Base-by-base conservation (phyloP, 2,797 vertebrate species). In the Coracias cyanogaster region DNA sequence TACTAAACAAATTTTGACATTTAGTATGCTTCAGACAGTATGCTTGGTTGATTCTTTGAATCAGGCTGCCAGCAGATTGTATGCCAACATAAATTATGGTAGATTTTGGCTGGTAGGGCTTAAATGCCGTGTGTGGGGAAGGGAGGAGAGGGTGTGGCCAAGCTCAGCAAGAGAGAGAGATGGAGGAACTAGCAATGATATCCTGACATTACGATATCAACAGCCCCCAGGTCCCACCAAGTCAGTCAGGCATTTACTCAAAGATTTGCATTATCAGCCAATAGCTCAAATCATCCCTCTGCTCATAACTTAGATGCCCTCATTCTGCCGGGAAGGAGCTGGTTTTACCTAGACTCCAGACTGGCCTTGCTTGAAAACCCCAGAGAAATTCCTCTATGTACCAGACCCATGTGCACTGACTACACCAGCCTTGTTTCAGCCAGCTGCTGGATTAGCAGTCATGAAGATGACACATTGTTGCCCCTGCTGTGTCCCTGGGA, bases 381-480 rank as follows among this genome's bases (percentile, higher is more conserved):
- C 2, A 0, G 51, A 82, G 52, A 54, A 74, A 39, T 43, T 24
- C 17, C 9, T 60, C 45, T 22, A 16, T 15, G 29, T 43, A 35
- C 28, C 31, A 65, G 37, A 28, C 26, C 18, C 11, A 29, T 0
- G 0, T 4, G 5, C 12, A 19, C 22, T 28, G 28, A 39, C 9
- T 0, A 0, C 4, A 24, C 51, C 14, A 65, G 33, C 20, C 45
- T 31, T 0, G 0, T 41, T 65, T 73, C 12, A 46, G 41, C 10
- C 82, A 73, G 49, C 9, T 43, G 26, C 24, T 19, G 18, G 13
- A 61, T 58, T 58, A 60, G 11, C 24, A 51, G 35, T 5, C n/a
- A 33, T 0, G 0, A 58, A 79, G 12, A 10, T 9, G 16, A 26
- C 3, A 11, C 1, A 0, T 9, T 45, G 13, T 9, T 43, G 6